Percentiles rank a stretch among this genome's conserved stretches.
These are phyloP conservation scores for Acropternis orthonyx DNA, from an alignment of 2,797 vertebrate species.

Conservation along the genomic window DNA sequence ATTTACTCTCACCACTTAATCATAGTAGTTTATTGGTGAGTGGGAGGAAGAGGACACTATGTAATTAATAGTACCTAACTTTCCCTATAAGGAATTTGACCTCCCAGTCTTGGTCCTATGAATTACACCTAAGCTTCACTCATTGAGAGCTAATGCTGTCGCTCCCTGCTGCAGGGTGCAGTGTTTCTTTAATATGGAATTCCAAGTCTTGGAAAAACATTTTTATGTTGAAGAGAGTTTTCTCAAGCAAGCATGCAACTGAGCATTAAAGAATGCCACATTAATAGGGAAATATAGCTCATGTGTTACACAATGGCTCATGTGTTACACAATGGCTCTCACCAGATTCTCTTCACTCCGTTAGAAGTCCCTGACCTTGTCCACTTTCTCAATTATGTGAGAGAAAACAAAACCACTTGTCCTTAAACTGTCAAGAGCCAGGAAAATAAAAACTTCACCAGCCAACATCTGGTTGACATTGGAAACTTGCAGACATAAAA, in stretches of 20 bases:
- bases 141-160: neutral
- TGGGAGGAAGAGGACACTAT: neutral
- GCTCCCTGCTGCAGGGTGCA: neutral
- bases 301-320: neutral
- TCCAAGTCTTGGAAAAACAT: neutral
- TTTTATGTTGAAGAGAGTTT: neutral
- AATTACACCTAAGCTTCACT: neutral
- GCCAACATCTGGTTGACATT: neutral
- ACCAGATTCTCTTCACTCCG: neutral
- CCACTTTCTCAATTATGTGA: neutral
- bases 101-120: neutral
- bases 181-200: neutral
- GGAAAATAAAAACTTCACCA: neutral
- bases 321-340: neutral
- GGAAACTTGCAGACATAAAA: conserved; percentile 7
- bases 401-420: conserved; percentile 15
- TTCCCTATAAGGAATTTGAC: neutral
- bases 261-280: neutral
- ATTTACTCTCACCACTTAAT: neutral
- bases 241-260: neutral
- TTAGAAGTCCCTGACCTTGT: neutral
- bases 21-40: neutral
- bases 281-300: neutral
- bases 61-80: neutral
- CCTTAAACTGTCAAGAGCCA: neutral